A percentile compares a stretch with the other conserved stretches of the same genome.
Conservation (phyloP, 2,113 vertebrate species). For the Grallaria varia region DNA sequence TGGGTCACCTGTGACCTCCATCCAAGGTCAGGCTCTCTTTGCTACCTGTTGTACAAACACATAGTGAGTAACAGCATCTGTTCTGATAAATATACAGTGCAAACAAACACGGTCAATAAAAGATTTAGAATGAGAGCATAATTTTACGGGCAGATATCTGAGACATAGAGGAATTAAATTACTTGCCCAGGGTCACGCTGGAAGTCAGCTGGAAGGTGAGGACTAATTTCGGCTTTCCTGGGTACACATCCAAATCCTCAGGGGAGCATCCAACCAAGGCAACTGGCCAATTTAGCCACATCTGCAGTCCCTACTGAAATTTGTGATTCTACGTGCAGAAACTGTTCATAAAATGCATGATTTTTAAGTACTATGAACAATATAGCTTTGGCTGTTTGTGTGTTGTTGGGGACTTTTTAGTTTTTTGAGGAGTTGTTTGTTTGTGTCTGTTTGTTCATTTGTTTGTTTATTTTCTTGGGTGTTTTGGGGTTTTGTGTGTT, state of each 20-base stretch:
- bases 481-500: background rate
- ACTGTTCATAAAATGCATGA: background rate
- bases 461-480: background rate
- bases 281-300: background rate
- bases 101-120: background rate
- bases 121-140: background rate
- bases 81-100: background rate
- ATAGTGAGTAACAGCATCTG: background rate
- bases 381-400: background rate
- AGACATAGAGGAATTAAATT: background rate
- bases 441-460: background rate
- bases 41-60: background rate
- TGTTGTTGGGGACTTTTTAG: background rate
- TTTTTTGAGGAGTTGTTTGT: background rate
- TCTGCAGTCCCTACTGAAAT: background rate
- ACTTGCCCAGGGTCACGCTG: background rate
- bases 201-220: background rate
- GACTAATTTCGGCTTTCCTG: background rate
- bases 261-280: background rate
- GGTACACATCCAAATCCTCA: background rate
- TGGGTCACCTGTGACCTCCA: background rate
- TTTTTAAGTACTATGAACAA: background rate
- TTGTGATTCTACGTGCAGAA: background rate
- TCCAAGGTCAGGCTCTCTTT: background rate
- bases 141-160: background rate